Conservation (phyloP, 2,888 invertebrate species). For the Ectobius pallidus region DNA sequence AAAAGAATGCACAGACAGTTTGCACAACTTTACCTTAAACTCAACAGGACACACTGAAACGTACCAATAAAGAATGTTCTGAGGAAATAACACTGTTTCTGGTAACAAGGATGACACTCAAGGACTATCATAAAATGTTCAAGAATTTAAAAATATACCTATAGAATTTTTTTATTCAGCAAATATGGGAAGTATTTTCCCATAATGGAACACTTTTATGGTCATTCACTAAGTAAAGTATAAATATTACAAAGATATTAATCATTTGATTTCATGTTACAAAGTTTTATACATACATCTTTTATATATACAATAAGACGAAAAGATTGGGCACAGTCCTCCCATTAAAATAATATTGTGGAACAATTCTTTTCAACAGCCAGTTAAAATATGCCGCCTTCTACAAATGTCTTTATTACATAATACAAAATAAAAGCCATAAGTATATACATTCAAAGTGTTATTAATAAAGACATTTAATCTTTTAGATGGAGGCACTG, state of each 20-base stretch:
- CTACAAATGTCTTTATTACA: slow-evolving; percentile 33
- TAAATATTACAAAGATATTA: slow-evolving; percentile 45
- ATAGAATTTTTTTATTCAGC: slow-evolving; percentile 40
- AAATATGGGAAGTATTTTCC: slow-evolving; percentile 35
- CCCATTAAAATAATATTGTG: slow-evolving; percentile 37
- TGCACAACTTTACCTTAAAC: no score
- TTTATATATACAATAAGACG: slow-evolving; percentile 41
- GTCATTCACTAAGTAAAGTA: slow-evolving; percentile 43
- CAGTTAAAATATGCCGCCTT: slow-evolving; percentile 41
- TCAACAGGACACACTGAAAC: no score
- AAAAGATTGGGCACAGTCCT: slow-evolving; percentile 28
- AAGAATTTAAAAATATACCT: slow-evolving; percentile 27
- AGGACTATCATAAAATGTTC: background rate
- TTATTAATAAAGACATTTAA: slow-evolving; percentile 33
- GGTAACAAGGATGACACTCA: no score
- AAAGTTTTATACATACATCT: slow-evolving; percentile 44
- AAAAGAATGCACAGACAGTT: no score
- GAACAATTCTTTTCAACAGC: slow-evolving; percentile 38
- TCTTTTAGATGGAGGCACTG: slow-evolving; percentile 42
- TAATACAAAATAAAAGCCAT: slow-evolving; percentile 39
- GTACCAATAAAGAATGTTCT: no score
- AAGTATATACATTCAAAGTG: slow-evolving; percentile 37
- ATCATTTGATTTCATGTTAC: slow-evolving; percentile 43
- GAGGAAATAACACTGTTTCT: no score
- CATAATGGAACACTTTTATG: slow-evolving; percentile 42